A percentile compares a stretch with the other conserved stretches of the same genome.
Evolutionary conservation across 2,797 vertebrate species (phyloP).

Genomic region (Acipenser oxyrinchus): DNA sequence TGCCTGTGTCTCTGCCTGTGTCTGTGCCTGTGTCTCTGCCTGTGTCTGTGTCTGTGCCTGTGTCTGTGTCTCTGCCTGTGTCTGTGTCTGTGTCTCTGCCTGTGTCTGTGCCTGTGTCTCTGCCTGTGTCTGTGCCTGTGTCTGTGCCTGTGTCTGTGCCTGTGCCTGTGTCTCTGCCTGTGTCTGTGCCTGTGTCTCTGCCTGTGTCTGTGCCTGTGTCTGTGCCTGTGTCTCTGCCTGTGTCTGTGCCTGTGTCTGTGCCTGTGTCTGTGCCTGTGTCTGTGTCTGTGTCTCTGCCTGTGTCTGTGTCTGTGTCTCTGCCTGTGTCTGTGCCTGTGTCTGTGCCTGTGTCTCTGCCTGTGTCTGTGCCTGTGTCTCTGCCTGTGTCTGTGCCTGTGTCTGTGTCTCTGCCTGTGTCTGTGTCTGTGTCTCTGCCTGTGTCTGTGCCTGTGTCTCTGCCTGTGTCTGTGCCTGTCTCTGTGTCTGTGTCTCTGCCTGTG

Average conservation of each 20-base stretch:
- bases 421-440: not conserved
- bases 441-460: not conserved
- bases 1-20: not conserved
- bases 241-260: not conserved
- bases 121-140: not conserved
- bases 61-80: not conserved
- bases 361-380: not conserved
- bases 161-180: not conserved
- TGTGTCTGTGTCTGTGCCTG: not conserved
- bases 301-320: not conserved
- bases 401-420: not conserved
- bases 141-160: not conserved
- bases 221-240: not conserved
- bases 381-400: too few species aligned
- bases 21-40: not conserved
- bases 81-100: not conserved
- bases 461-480: not conserved
- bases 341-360: not conserved
- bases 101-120: not conserved
- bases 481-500: not conserved
- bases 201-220: not conserved
- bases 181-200: not conserved
- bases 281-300: not conserved
- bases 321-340: not conserved
- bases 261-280: not conserved